Percentiles rank a stretch among this genome's conserved stretches.
Evolutionary conservation across 2,797 vertebrate genomes (phyloP).

Genomic region (Melanotaenia pygmaea): DNA sequence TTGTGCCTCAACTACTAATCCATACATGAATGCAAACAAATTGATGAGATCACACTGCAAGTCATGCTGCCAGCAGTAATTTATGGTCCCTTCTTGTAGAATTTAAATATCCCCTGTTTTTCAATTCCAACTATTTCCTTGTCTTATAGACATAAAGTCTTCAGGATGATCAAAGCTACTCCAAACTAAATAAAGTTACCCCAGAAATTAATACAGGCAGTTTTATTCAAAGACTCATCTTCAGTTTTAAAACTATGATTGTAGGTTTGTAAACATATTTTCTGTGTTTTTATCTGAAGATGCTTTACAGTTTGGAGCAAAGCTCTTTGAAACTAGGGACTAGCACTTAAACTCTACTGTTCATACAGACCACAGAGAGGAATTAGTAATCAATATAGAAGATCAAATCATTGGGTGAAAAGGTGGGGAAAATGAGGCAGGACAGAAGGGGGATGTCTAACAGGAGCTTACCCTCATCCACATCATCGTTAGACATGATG

Average conservation of each 20-base stretch:
- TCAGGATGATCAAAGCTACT: slow-evolving; percentile 9
- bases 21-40: neutral
- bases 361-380: slow-evolving; percentile 9
- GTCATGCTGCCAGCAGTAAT: neutral
- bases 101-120: slow-evolving; percentile 1
- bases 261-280: slow-evolving; percentile 6
- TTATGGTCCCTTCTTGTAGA: slow-evolving; percentile 1
- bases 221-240: neutral
- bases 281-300: neutral
- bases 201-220: slow-evolving; percentile 11
- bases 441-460: slow-evolving; percentile 32
- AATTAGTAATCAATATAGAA: slow-evolving; percentile 32
- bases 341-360: neutral
- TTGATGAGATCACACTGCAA: neutral
- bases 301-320: neutral
- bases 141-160: slow-evolving; percentile 10
- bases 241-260: neutral
- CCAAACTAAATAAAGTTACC: slow-evolving; percentile 30
- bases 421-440: slow-evolving; percentile 27
- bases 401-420: slow-evolving; percentile 46
- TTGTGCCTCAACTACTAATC: neutral
- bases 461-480: slow-evolving; percentile 86
- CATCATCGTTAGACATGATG: slow-evolving; percentile 91
- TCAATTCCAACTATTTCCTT: slow-evolving; percentile 1
- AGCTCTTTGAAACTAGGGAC: neutral